Base-by-base conservation (phyloP, 1,140 invertebrate genomes). In the Plodia interpunctella region DNA sequence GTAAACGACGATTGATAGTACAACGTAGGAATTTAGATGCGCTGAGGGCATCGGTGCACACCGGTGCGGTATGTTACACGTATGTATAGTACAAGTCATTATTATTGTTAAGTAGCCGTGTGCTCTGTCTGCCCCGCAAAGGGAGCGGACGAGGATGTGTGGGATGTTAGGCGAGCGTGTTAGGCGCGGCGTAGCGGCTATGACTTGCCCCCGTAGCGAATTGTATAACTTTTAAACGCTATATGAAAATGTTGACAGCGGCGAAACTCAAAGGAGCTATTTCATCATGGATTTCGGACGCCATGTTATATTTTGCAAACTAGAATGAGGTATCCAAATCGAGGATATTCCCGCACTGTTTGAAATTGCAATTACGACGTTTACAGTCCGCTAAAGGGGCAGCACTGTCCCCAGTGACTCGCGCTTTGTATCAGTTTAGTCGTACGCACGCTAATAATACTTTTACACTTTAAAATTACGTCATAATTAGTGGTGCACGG, bases 371-470 rank as follows among this genome's bases (percentile, higher is more conserved):
- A 6, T 44, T 44, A 2, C 2, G n/a, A 15, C 15, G 38, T 44
- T 17, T 15, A 44, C 38, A 6, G 38, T 44, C 15, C 38, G 38
- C 38, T 15, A n/a, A 15, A 15, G 38, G 38, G 38, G 32, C 32
- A 9, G 9, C 2, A 44, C 38, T n/a, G 15, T 15, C 6, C 10
- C 38, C 38, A 44, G n/a, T 44, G 9, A 35, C 1, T 35, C 73
- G 72, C 73, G 58, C 68, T 63, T 28, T 17, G 35, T 58, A 60
- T 20, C 25, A 58, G 52, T 64, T 59, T 70, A 70, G 54, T 66
- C 50, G 60, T 69, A 66, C 60, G 61, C 70, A 76, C 70, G 70
- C 70, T 52, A 66, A 61, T 50, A 66, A 63, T 50, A 56, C 51
- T 21, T 61, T 61, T 18, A 58, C 56, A 49, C 52, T 32, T 55